phyloP scores from a whole-genome alignment of 2,113 vertebrate genomes.

The Glareola pratincola region DNA sequence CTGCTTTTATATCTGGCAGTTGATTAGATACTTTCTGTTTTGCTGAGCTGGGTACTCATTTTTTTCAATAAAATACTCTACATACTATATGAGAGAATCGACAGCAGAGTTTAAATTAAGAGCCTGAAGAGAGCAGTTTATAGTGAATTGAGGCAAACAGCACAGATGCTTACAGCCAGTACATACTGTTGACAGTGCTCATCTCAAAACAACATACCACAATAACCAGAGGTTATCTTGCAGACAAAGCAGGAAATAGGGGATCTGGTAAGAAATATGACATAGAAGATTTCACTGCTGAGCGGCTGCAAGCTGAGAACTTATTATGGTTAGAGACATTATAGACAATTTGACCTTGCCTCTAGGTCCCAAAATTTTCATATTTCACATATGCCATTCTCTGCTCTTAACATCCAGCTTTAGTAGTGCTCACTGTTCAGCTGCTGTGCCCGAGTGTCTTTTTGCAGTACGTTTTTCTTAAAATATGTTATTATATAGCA shows the following conservation, averaged over 20 bases:
- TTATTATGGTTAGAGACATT: slow-evolving; percentile 55
- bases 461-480: slow-evolving; percentile 22
- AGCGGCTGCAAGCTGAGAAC: slow-evolving; percentile 54
- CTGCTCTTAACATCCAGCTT: slow-evolving; percentile 15
- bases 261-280: slow-evolving; percentile 47
- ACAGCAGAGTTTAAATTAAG: slow-evolving; percentile 47
- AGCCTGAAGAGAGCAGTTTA: slow-evolving; percentile 22
- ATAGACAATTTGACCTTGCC: slow-evolving; percentile 71
- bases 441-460: slow-evolving; percentile 3
- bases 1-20: background rate
- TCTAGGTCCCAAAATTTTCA: slow-evolving; percentile 49
- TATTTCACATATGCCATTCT: slow-evolving; percentile 38
- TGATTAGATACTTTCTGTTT: background rate
- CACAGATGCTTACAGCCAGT: slow-evolving; percentile 50
- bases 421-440: background rate
- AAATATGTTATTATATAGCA: slow-evolving; percentile 17
- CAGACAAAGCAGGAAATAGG: slow-evolving; percentile 42
- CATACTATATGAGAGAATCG: slow-evolving; percentile 4
- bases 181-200: slow-evolving; percentile 43
- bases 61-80: background rate
- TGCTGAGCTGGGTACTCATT: background rate
- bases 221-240: slow-evolving; percentile 70
- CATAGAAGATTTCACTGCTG: slow-evolving; percentile 56
- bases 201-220: slow-evolving; percentile 56
- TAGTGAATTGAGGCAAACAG: background rate